Conservation (phyloP, 2,113 vertebrate species). For the Diglossa brunneiventris region DNA sequence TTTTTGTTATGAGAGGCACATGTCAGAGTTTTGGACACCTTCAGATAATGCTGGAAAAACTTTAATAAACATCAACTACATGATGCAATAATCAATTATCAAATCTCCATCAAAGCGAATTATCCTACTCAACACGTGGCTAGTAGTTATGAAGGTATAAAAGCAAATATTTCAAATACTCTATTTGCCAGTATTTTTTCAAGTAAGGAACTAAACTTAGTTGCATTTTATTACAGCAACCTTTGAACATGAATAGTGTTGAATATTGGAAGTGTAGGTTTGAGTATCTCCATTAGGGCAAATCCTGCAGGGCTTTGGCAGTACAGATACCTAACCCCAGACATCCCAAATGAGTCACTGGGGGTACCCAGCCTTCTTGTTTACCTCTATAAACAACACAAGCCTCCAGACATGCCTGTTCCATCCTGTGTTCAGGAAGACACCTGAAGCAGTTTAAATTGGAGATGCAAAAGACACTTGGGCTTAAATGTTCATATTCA, state of each 20-base stretch:
- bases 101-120: background rate
- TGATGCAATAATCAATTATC: background rate
- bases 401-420: background rate
- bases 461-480: constrained; percentile 18
- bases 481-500: constrained; percentile 28
- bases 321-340: background rate
- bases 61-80: background rate
- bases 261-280: background rate
- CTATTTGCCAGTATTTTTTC: background rate
- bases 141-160: background rate
- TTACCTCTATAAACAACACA: background rate
- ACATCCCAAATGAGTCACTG: background rate
- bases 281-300: background rate
- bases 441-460: constrained; percentile 37
- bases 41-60: background rate
- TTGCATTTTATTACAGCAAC: background rate
- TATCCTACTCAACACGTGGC: background rate
- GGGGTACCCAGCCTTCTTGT: background rate
- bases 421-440: background rate
- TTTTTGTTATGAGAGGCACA: background rate
- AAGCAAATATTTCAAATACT: background rate
- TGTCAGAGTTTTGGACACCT: background rate
- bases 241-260: background rate
- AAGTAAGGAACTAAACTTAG: background rate
- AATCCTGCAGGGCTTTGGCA: background rate